Conservation (phyloP, 1,140 invertebrate species). For the Dysdera silvatica region DNA sequence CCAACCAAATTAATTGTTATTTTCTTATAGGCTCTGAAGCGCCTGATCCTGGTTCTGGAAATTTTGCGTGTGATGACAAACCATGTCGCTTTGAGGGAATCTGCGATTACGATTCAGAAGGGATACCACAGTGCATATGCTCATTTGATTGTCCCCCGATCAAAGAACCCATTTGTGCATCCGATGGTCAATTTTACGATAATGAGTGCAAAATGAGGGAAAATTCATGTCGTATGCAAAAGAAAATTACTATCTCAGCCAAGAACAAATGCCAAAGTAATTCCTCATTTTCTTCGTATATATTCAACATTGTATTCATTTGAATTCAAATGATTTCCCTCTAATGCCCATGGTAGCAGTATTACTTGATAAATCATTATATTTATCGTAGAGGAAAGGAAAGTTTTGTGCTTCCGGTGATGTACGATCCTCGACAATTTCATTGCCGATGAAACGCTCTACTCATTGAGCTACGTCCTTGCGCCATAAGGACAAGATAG, state of each 20-base stretch:
- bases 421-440: no score
- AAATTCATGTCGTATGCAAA: constrained; percentile 72
- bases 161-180: constrained; percentile 55
- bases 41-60: constrained; percentile 13
- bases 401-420: no score
- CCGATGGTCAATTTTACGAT: constrained; percentile 67
- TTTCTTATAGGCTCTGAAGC: background rate
- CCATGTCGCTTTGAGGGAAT: constrained; percentile 32
- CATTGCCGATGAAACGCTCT: no score
- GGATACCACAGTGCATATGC: constrained; percentile 27
- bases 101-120: constrained; percentile 32
- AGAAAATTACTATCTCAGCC: constrained; percentile 66
- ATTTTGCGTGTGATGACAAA: constrained; percentile 26
- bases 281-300: background rate
- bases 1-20: no score
- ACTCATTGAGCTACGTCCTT: no score
- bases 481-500: no score
- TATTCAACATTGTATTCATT: no score
- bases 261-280: constrained; percentile 56
- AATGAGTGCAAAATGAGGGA: constrained; percentile 78
- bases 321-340: no score
- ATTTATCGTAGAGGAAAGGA: no score
- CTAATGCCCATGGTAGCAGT: no score
- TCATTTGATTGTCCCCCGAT: constrained; percentile 28
- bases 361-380: no score